phyloP scores from a whole-genome alignment of 2,888 invertebrate species.

The Ectemnius continuus region DNA sequence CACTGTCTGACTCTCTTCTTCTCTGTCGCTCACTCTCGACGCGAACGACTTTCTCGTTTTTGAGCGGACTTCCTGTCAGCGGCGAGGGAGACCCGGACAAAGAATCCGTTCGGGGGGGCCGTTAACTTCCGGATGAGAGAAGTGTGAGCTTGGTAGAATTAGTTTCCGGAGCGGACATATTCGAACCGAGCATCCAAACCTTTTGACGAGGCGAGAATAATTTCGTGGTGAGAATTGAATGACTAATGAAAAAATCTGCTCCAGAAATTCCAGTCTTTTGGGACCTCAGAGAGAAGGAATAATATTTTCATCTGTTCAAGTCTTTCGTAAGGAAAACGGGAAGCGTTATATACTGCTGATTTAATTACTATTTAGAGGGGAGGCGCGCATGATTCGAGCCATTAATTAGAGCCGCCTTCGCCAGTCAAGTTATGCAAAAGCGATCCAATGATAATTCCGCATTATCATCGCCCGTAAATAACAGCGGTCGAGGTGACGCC shows the following conservation, averaged over 20 bases:
- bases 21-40: background rate
- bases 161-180: constrained; percentile 62
- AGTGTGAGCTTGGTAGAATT: constrained; percentile 39
- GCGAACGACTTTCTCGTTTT: constrained; percentile 44
- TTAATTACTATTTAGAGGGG: too few relatives aligned
- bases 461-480: constrained; percentile 22
- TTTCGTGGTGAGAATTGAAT: background rate
- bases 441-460: background rate
- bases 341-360: too few relatives aligned
- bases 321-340: background rate
- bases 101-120: constrained; percentile 25
- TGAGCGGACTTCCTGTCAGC: constrained; percentile 40
- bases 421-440: background rate
- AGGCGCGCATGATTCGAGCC: background rate
- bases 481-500: constrained; percentile 17
- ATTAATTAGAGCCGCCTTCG: background rate
- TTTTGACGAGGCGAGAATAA: constrained; percentile 17
- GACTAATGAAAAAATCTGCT: background rate
- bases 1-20: background rate
- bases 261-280: background rate
- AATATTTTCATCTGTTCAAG: background rate
- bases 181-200: constrained; percentile 65
- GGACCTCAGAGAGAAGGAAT: background rate
- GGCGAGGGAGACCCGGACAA: constrained; percentile 20
- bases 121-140: constrained; percentile 60